A percentile compares a stretch with the other conserved stretches of the same genome.
Conservation (phyloP, 2,888 invertebrate genomes). For the Apamea monoglypha region DNA sequence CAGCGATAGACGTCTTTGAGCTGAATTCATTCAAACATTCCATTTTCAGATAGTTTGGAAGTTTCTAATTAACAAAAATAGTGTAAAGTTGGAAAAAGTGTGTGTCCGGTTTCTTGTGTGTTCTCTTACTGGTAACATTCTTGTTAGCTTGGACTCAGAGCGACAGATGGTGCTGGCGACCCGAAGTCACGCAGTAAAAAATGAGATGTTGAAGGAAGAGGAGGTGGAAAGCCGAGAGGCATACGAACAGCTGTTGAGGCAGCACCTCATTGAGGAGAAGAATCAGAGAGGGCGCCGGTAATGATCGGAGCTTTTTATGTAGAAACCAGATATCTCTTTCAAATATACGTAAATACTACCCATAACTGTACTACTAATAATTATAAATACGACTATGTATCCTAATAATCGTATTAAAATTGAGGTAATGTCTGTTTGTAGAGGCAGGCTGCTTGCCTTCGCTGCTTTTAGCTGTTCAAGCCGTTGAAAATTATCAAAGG, state of each 20-base stretch:
- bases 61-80: background rate
- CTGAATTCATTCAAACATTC: background rate
- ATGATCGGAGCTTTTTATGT: background rate
- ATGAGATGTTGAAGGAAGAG: conserved; percentile 87
- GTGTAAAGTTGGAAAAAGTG: background rate
- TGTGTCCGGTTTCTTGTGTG: background rate
- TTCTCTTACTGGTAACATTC: background rate
- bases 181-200: conserved; percentile 84
- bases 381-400: background rate
- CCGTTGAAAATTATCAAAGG: background rate
- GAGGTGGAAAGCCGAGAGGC: conserved; percentile 82
- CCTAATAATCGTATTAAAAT: background rate
- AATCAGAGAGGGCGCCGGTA: conserved; percentile 87
- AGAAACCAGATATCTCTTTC: background rate
- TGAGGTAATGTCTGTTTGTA: background rate
- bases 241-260: conserved; percentile 84
- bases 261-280: conserved; percentile 89
- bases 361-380: background rate
- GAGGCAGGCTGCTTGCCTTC: too few species aligned
- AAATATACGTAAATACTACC: background rate
- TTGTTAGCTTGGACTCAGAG: conserved; percentile 84
- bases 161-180: conserved; percentile 89
- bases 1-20: background rate
- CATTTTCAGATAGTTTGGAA: background rate
- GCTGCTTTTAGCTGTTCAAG: background rate